Evolutionary conservation across 2,888 invertebrate species (phyloP).

Genomic region (Pristionchus mayeri): DNA sequence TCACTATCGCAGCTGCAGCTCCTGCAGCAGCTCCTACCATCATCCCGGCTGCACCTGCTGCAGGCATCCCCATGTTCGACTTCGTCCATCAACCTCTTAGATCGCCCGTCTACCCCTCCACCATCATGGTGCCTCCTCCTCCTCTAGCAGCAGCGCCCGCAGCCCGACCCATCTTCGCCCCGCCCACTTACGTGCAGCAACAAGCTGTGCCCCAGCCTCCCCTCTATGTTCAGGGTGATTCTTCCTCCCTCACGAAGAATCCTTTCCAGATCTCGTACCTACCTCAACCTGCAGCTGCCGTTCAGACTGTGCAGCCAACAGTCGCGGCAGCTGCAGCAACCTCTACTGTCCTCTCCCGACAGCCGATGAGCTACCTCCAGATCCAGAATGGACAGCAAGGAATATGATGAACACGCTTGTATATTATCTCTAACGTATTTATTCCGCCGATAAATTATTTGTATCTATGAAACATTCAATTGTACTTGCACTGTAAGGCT

Average conservation of each 20-base stretch:
- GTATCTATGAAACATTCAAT: neutral
- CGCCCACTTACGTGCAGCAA: neutral
- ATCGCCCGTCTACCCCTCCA: neutral
- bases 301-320: neutral
- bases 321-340: neutral
- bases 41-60: neutral
- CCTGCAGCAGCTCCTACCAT: neutral
- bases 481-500: too few species aligned
- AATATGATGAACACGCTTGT: neutral
- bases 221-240: neutral
- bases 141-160: neutral
- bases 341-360: neutral
- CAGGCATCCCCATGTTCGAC: neutral
- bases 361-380: neutral
- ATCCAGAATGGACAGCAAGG: slow-evolving; percentile 2
- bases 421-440: neutral
- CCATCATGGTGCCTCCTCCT: neutral
- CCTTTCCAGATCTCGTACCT: slow-evolving; percentile 14
- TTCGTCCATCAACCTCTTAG: neutral
- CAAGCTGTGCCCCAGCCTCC: neutral
- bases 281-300: slow-evolving; percentile 2
- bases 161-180: neutral
- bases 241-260: neutral
- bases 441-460: slow-evolving; percentile 6
- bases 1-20: neutral